Conservation (phyloP, 2,113 vertebrate genomes). For the Prionailurus bengalensis region DNA sequence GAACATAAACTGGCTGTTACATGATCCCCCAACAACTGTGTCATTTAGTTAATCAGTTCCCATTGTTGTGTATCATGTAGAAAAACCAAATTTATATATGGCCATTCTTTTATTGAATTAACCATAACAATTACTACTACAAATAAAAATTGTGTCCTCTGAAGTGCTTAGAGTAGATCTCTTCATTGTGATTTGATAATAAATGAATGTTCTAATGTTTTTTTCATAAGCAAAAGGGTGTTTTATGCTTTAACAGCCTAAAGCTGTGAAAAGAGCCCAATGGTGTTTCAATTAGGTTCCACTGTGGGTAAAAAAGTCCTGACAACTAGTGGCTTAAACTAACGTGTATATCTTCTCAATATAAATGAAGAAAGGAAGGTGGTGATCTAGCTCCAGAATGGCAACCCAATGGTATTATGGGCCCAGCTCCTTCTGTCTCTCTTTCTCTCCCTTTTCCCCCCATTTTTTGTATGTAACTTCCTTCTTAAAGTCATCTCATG, state of each 20-base stretch:
- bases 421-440: neutral
- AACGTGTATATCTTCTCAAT: neutral
- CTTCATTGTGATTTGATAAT: neutral
- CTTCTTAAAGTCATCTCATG: neutral
- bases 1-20: neutral
- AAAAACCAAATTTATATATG: neutral
- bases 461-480: neutral
- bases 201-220: neutral
- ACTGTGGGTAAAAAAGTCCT: neutral
- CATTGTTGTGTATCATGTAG: neutral
- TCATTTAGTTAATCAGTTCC: neutral
- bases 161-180: neutral
- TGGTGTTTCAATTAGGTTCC: neutral
- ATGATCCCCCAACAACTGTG: neutral
- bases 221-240: neutral
- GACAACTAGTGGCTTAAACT: neutral
- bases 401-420: neutral
- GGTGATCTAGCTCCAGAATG: neutral
- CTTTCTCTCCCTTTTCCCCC: neutral
- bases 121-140: neutral
- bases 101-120: neutral
- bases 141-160: neutral
- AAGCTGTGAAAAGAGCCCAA: neutral
- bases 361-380: neutral
- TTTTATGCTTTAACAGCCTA: neutral